These are phyloP conservation scores for Sipunculus nudus DNA, from an alignment of 2,888 invertebrate genomes.

Conservation along the genomic window DNA sequence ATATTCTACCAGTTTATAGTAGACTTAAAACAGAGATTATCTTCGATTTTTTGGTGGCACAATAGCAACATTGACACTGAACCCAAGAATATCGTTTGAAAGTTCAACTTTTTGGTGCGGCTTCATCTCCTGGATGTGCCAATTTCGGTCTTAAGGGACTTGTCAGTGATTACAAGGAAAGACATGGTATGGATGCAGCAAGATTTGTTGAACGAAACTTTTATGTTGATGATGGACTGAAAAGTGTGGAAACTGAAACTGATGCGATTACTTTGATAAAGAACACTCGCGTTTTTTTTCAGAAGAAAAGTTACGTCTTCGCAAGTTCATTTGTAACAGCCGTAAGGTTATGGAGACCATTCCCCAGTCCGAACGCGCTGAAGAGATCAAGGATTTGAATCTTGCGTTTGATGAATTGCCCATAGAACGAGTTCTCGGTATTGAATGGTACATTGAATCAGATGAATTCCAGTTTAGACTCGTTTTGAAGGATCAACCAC, in stretches of 20 bases:
- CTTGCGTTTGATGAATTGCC: neutral
- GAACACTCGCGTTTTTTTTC: neutral
- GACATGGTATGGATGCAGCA: neutral
- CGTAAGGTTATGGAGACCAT: constrained; percentile 1
- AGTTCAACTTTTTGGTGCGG: constrained; percentile 24
- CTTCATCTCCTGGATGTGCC: constrained; percentile 16
- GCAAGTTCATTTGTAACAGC: constrained; percentile 15
- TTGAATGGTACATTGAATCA: constrained; percentile 38
- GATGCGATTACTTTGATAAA: constrained; percentile 9
- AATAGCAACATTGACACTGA: neutral
- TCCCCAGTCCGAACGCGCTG: neutral
- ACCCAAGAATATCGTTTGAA: constrained; percentile 22
- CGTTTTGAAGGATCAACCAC: constrained; percentile 25
- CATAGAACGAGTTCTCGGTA: constrained; percentile 13
- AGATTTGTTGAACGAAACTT: constrained; percentile 5
- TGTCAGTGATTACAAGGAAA: neutral
- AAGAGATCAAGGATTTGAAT: neutral
- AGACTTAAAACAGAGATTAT: too few relatives aligned
- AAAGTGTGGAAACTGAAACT: neutral
- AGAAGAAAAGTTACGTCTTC: constrained; percentile 9
- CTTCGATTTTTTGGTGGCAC: constrained; percentile 30
- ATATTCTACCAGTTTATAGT: too few relatives aligned
- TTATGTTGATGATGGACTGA: constrained; percentile 21
- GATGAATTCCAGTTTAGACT: constrained; percentile 39
- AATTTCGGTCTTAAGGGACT: constrained; percentile 18